A percentile compares a stretch with the other conserved stretches of the same genome.
phyloP scores from a whole-genome alignment of 2,888 invertebrate genomes.

The Philhelius pedissequus region DNA sequence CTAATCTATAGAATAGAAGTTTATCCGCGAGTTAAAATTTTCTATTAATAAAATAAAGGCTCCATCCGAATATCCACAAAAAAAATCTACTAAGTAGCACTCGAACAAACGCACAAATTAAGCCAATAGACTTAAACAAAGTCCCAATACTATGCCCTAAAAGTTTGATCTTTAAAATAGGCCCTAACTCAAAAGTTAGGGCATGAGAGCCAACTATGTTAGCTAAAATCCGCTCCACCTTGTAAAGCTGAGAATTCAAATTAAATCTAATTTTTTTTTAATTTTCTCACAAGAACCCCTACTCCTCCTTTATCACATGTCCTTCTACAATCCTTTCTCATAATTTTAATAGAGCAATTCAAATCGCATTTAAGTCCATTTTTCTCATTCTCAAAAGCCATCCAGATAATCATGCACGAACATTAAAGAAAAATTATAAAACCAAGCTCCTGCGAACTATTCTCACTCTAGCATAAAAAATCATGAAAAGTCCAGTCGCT shows the following conservation, averaged over 20 bases:
- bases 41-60: no score
- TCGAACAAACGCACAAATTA: no score
- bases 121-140: no score
- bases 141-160: no score
- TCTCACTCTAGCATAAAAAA: background rate
- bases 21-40: no score
- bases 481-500: conserved; percentile 25
- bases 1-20: no score
- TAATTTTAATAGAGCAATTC: conserved; percentile 42
- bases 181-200: no score
- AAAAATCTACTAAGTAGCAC: no score
- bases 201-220: no score
- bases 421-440: conserved; percentile 19
- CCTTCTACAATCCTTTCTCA: background rate
- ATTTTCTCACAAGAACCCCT: background rate
- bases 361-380: conserved; percentile 4
- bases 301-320: background rate
- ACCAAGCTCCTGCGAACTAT: background rate
- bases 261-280: background rate
- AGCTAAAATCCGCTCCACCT: background rate
- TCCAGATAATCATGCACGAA: conserved; percentile 35
- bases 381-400: background rate
- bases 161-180: no score
- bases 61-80: no score
- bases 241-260: background rate